phyloP scores from a whole-genome alignment of 2,888 invertebrate species.

The Agriopis leucophaearia region DNA sequence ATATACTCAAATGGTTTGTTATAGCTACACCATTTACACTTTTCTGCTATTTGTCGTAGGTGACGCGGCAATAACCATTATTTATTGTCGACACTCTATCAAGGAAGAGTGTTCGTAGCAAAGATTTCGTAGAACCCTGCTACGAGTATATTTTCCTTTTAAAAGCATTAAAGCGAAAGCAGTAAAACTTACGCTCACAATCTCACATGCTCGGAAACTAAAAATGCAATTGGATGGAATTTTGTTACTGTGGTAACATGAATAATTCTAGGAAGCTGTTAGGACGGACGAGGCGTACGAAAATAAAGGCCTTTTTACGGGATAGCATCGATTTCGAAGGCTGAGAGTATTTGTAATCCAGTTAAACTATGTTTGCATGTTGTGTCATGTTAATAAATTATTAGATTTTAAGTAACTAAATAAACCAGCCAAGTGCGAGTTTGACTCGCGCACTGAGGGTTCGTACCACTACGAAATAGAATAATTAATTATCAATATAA shows the following conservation, averaged over 20 bases:
- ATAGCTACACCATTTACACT: slow-evolving; percentile 52
- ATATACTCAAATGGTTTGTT: slow-evolving; percentile 15
- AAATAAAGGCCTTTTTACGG: slow-evolving; percentile 6
- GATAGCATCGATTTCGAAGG: not conserved
- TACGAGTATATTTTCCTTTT: slow-evolving; percentile 17
- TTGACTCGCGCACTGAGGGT: no score
- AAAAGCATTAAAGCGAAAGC: slow-evolving; percentile 17
- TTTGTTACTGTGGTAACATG: slow-evolving; percentile 7
- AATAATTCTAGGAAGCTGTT: slow-evolving; percentile 10
- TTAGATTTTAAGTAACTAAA: not conserved
- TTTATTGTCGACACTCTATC: slow-evolving; percentile 53
- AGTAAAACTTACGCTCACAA: not conserved
- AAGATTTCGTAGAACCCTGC: slow-evolving; percentile 24
- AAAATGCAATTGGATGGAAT: slow-evolving; percentile 2
- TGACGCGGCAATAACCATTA: slow-evolving; percentile 59
- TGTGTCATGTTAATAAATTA: not conserved
- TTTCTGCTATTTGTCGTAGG: slow-evolving; percentile 50
- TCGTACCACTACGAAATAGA: no score
- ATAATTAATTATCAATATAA: no score
- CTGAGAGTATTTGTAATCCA: not conserved
- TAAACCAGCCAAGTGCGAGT: not conserved
- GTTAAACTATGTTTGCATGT: not conserved
- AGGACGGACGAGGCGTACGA: not conserved
- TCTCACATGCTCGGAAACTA: not conserved
- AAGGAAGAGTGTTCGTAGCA: slow-evolving; percentile 33